These are phyloP conservation scores for Dipodomys spectabilis DNA, from an alignment of 2,113 vertebrate species.

Conservation along the genomic window DNA sequence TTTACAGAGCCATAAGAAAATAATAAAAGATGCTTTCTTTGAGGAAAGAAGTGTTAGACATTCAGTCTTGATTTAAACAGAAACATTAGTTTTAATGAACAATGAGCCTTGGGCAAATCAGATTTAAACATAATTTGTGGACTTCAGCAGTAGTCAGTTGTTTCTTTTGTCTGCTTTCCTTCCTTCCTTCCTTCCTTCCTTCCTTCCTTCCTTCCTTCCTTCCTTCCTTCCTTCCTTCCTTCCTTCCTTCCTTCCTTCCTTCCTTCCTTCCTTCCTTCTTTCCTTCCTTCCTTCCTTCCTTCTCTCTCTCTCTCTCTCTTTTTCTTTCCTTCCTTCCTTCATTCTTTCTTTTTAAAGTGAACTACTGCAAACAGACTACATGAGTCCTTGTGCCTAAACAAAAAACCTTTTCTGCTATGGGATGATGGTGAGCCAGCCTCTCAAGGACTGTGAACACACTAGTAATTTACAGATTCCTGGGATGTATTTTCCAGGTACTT, in stretches of 20 bases:
- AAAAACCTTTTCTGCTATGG: not conserved
- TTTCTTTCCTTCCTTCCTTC: too few relatives aligned
- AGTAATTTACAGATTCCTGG: slow-evolving; percentile 7
- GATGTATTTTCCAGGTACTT: not conserved
- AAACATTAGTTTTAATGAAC: not conserved
- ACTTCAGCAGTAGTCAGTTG: not conserved
- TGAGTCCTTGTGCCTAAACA: not conserved
- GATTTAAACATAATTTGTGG: not conserved
- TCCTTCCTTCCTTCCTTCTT: not conserved
- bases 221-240: not conserved
- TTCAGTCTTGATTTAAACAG: slow-evolving; percentile 30
- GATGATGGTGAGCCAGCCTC: not conserved
- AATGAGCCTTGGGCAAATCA: not conserved
- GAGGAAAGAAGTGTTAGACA: not conserved
- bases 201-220: not conserved
- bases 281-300: not conserved
- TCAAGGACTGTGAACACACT: not conserved
- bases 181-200: not conserved
- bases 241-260: not conserved
- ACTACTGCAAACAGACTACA: not conserved
- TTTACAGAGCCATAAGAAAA: slow-evolving; percentile 1
- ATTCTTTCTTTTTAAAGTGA: slow-evolving; percentile 1
- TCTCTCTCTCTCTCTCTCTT: not conserved
- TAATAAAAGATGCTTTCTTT: not conserved
- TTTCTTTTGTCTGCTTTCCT: not conserved